Evolutionary conservation across 1,140 invertebrate genomes (phyloP), one percentile per base, ranked within the genome.

Genomic region (Macrocentrus cingulum): DNA sequence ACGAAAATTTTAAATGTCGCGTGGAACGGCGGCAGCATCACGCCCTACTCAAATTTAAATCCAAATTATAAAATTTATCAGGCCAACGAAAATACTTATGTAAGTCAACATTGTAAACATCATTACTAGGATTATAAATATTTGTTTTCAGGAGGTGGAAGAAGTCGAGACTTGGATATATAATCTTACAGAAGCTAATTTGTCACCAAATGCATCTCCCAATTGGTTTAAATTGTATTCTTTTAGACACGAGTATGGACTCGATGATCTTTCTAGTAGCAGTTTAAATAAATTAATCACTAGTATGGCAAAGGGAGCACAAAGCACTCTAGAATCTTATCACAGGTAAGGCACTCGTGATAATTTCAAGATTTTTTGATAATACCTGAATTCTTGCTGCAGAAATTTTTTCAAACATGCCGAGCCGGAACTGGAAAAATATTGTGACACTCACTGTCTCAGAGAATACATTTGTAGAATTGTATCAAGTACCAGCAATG

Each of bases 51-150:
- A 0, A 67, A 85, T 57, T 83, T 90, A 53, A 95, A 95, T 79
- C 87, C 91, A 6, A 92, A 91, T 50, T 96, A 92, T 68, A 85
- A 88, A 65, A 82, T 93, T 2, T 92, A 90, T 64, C 77, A 81
- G 2, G 77, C 92, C 0, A 85, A 92, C 65, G 69, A 78, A 0
- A 73, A 63, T 1, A 83, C 79, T 54, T 87, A 77, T 60, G 87
- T 89, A 78, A 84, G 85, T 66, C 9, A 56, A 45, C 45, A 23
- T 34, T 44, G 18, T 44, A n/a, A n/a, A n/a, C n/a, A n/a, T n/a
- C n/a, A n/a, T n/a, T n/a, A n/a, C n/a, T n/a, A n/a, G n/a, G n/a
- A n/a, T n/a, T n/a, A n/a, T n/a, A n/a, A n/a, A n/a, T n/a, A n/a
- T n/a, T n/a, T n/a, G n/a, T n/a, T n/a, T n/a, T n/a, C 39, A 88